These are phyloP conservation scores for Pseudopipra pipra DNA, from an alignment of 2,113 vertebrate genomes.

Conservation along the genomic window DNA sequence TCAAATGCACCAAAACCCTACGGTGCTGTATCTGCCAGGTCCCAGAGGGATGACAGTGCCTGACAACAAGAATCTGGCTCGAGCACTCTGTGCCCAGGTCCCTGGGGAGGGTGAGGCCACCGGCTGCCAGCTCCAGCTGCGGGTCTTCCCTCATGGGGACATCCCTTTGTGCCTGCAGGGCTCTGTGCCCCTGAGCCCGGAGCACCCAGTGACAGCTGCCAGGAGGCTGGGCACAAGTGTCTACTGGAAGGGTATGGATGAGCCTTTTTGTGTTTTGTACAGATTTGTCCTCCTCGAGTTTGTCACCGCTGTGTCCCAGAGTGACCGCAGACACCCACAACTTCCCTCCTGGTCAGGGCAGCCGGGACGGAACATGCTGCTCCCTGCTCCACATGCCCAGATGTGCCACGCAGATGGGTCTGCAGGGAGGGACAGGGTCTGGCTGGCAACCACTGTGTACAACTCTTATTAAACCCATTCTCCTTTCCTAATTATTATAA, in stretches of 20 bases:
- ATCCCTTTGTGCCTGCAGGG: neutral
- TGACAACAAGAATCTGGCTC: neutral
- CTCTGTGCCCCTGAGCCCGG: neutral
- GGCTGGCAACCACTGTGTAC: neutral
- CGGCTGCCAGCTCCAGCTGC: neutral
- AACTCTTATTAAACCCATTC: conserved; percentile 33
- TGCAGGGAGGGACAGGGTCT: neutral
- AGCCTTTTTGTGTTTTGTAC: too few relatives aligned
- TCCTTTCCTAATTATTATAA: conserved; percentile 39
- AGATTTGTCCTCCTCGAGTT: neutral
- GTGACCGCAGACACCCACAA: neutral
- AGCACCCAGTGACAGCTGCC: accelerated
- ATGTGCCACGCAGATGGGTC: neutral
- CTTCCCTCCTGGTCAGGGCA: neutral
- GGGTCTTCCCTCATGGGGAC: accelerated
- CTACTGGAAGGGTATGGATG: neutral
- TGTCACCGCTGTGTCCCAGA: neutral
- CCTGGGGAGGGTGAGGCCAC: neutral
- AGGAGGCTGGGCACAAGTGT: accelerated
- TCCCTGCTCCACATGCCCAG: neutral
- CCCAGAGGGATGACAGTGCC: neutral
- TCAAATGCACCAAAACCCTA: neutral
- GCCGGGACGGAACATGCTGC: neutral
- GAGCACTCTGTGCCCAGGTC: accelerated
- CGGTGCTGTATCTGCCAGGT: accelerated